Percentiles rank a stretch among this genome's conserved stretches.
These are phyloP conservation scores for Lasioglossum calceatum DNA, from an alignment of 2,888 invertebrate genomes.

Conservation along the genomic window DNA sequence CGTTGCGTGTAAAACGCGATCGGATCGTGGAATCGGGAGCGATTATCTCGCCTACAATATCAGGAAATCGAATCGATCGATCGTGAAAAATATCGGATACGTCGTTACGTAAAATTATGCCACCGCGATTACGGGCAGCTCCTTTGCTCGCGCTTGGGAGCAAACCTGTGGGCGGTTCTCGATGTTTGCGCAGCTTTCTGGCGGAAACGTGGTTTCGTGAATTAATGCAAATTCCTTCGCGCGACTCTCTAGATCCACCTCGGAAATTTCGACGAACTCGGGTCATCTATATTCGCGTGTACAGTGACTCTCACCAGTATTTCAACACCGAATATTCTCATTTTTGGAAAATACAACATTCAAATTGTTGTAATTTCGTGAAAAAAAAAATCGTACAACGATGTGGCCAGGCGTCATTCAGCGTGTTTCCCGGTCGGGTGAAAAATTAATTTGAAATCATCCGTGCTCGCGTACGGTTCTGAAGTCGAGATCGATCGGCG, in stretches of 20 bases:
- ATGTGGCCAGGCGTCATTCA: background rate
- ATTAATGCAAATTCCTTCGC: slow-evolving; percentile 18
- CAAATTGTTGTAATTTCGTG: background rate
- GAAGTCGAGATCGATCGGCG: background rate
- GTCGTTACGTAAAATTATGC: slow-evolving; percentile 45
- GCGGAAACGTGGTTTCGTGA: slow-evolving; percentile 17
- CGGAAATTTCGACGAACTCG: background rate
- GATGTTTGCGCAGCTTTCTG: slow-evolving; percentile 27
- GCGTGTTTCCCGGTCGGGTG: background rate
- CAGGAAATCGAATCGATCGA: slow-evolving; percentile 16
- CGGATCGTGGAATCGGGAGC: slow-evolving; percentile 11
- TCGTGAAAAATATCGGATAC: slow-evolving; percentile 26
- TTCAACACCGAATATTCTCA: background rate
- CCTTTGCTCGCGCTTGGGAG: slow-evolving; percentile 20
- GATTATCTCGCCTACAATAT: background rate
- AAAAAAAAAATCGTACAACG: background rate
- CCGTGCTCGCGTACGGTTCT: background rate
- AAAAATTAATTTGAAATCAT: background rate
- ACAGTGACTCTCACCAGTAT: background rate
- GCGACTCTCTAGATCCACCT: background rate
- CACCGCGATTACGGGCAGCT: slow-evolving; percentile 29
- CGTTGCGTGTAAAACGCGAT: slow-evolving; percentile 12
- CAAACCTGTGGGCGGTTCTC: slow-evolving; percentile 18
- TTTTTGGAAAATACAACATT: background rate
- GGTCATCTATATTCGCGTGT: background rate